Evolutionary conservation across 1,140 invertebrate genomes (phyloP).

Genomic region (Formica exsecta): DNA sequence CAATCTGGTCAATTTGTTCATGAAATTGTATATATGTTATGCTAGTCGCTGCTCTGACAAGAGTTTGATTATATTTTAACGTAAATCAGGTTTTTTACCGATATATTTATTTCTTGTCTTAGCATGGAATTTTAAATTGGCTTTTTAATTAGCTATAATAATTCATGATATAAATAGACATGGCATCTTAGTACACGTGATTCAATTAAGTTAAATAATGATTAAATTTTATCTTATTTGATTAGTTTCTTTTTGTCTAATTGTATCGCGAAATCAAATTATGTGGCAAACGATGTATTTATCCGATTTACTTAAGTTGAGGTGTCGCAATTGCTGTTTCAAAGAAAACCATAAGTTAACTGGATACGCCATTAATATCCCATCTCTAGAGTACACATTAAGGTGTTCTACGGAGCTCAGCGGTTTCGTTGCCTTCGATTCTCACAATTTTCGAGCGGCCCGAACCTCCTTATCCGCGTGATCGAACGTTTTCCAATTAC

Average conservation of each 20-base stretch:
- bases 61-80: neutral
- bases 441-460: neutral
- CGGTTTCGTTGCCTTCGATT: conserved; percentile 27
- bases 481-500: conserved; percentile 65
- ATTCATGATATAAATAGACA: neutral
- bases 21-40: conserved; percentile 2
- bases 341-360: conserved; percentile 12
- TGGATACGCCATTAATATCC: neutral
- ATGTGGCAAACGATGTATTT: neutral
- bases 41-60: neutral
- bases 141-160: neutral
- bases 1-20: neutral
- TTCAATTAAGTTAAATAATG: neutral
- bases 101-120: neutral
- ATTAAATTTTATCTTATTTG: neutral
- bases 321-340: neutral
- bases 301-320: neutral
- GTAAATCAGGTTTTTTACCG: neutral
- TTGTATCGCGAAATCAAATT: neutral
- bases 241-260: neutral
- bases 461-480: neutral
- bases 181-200: neutral
- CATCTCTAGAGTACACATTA: conserved; percentile 4
- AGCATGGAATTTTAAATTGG: neutral
- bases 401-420: conserved; percentile 15